These are phyloP conservation scores for Eremobia ochroleuca DNA, from an alignment of 2,888 invertebrate species.

Conservation along the genomic window DNA sequence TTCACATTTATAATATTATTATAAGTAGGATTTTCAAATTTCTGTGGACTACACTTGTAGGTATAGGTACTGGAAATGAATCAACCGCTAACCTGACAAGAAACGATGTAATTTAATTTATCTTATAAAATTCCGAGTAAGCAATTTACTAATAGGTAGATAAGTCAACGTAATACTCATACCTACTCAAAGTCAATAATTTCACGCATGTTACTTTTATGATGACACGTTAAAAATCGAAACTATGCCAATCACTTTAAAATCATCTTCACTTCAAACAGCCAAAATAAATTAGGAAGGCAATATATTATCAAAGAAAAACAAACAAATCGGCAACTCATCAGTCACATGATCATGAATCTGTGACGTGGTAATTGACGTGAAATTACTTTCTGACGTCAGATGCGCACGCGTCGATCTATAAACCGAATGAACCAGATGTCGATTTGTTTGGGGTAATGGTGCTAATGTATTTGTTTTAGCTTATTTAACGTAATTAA, in stretches of 20 bases:
- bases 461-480: conserved; percentile 56
- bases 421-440: conserved; percentile 58
- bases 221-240: conserved; percentile 6
- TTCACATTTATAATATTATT: too few species aligned
- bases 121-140: neutral
- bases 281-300: conserved; percentile 39
- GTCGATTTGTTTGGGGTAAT: conserved; percentile 60
- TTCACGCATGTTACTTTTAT: neutral
- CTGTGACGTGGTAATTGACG: conserved; percentile 58
- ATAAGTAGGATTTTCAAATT: neutral
- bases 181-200: conserved; percentile 12
- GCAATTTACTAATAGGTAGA: neutral
- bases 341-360: conserved; percentile 44
- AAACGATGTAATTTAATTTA: neutral
- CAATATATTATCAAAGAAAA: conserved; percentile 48
- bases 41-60: neutral
- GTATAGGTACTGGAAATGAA: neutral
- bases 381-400: conserved; percentile 60
- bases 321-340: conserved; percentile 39
- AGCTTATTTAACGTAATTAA: conserved; percentile 53
- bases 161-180: neutral
- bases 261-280: conserved; percentile 17
- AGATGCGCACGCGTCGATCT: conserved; percentile 45
- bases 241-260: conserved; percentile 13
- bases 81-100: neutral